A percentile compares a stretch with the other conserved stretches of the same genome.
These are phyloP conservation scores for Acronicta alni DNA, from an alignment of 2,888 invertebrate species.

Conservation along the genomic window DNA sequence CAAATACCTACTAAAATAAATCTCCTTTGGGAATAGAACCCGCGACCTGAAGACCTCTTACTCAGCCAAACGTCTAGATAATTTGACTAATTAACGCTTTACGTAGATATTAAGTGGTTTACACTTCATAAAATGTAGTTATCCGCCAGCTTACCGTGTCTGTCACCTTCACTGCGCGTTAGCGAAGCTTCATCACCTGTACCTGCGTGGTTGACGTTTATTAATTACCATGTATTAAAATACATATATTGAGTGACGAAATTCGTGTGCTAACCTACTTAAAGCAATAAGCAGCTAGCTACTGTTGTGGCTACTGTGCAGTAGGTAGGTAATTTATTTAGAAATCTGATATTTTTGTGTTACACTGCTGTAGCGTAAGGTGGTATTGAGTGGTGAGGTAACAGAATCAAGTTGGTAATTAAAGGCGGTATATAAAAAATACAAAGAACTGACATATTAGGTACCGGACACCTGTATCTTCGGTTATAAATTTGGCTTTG, in stretches of 20 bases:
- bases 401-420: no score
- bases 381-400: no score
- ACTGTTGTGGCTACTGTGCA: slow-evolving; percentile 38
- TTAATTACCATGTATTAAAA: slow-evolving; percentile 67
- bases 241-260: slow-evolving; percentile 64
- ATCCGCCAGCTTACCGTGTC: slow-evolving; percentile 13
- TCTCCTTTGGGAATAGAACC: no score
- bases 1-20: no score
- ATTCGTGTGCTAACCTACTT: slow-evolving; percentile 59
- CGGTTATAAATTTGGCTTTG: no score
- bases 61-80: background rate
- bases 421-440: no score
- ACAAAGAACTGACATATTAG: no score
- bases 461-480: no score
- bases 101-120: slow-evolving; percentile 8
- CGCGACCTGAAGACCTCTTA: no score
- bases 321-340: slow-evolving; percentile 59
- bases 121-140: slow-evolving; percentile 31
- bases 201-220: slow-evolving; percentile 52
- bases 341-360: slow-evolving; percentile 58
- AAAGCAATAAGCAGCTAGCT: slow-evolving; percentile 48
- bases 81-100: background rate
- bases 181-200: slow-evolving; percentile 19
- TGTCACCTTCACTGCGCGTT: background rate
- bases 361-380: slow-evolving; percentile 35